Conservation (phyloP, 2,888 invertebrate genomes). For the Hypolimnas misippus region DNA sequence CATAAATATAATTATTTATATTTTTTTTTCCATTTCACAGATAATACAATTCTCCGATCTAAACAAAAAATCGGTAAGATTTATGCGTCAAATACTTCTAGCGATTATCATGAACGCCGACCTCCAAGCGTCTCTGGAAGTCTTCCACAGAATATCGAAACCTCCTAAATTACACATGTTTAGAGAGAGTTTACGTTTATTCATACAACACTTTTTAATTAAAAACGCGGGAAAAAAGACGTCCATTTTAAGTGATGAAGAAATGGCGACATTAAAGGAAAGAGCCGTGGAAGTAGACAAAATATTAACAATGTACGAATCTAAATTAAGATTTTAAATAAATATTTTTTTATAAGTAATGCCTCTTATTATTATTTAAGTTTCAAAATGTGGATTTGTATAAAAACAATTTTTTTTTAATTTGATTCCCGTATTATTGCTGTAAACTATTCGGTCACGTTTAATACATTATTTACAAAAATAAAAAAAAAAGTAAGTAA, state of each 20-base stretch:
- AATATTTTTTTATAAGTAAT: constrained; percentile 8
- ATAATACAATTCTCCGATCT: constrained; percentile 94
- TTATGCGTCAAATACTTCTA: constrained; percentile 90
- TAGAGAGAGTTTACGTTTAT: constrained; percentile 92
- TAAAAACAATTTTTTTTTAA: no score
- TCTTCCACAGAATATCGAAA: constrained; percentile 89
- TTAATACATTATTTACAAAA: no score
- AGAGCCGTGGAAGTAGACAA: constrained; percentile 87
- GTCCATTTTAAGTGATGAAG: constrained; percentile 58
- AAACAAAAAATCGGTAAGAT: constrained; percentile 90
- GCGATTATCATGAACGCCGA: constrained; percentile 89
- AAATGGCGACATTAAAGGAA: constrained; percentile 69
- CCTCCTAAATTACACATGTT: constrained; percentile 91
- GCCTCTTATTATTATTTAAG: no score
- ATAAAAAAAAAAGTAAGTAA: no score
- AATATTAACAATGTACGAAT: constrained; percentile 82
- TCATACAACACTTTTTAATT: constrained; percentile 93
- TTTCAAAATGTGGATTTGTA: no score
- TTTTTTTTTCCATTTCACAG: constrained; percentile 73
- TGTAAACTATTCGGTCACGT: no score
- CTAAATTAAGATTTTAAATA: constrained; percentile 68
- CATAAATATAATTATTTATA: no score
- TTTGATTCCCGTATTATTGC: no score
- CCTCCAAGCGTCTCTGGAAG: constrained; percentile 82
- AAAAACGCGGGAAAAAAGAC: constrained; percentile 83